Percentiles rank a stretch among this genome's conserved stretches.
Conservation (phyloP, 2,888 invertebrate genomes). For the Coremacera marginata region DNA sequence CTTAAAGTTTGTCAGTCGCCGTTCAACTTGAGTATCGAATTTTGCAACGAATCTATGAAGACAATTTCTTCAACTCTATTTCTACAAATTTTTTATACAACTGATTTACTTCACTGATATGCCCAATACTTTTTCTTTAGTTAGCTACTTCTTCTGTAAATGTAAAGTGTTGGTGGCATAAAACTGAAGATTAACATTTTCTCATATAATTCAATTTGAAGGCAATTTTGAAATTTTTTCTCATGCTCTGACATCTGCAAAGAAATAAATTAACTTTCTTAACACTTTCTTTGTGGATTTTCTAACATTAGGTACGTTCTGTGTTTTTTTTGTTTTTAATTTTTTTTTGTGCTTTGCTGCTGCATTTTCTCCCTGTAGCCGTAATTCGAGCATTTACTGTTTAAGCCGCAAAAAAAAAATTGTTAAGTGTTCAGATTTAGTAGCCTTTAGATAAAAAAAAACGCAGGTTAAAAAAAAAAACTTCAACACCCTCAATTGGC, state of each 20-base stretch:
- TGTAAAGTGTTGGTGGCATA: background rate
- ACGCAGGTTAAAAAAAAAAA: background rate
- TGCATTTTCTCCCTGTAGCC: background rate
- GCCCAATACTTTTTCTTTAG: background rate
- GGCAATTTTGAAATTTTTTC: constrained; percentile 20
- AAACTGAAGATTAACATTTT: constrained; percentile 7
- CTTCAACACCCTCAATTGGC: background rate
- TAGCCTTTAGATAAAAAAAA: constrained; percentile 9
- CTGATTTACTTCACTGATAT: background rate
- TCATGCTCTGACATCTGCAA: constrained; percentile 22
- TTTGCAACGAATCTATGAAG: background rate
- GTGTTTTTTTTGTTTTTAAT: background rate
- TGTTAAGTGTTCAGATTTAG: constrained; percentile 11
- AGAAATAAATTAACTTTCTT: constrained; percentile 42
- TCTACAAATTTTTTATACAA: background rate
- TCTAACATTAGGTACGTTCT: background rate
- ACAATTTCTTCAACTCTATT: background rate
- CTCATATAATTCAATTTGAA: constrained; percentile 7
- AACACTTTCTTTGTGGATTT: constrained; percentile 37
- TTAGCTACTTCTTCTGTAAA: background rate
- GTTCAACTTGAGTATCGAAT: background rate
- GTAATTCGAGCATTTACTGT: background rate
- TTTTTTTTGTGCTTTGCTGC: background rate
- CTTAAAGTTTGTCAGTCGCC: too few species aligned
- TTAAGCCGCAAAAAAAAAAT: background rate